phyloP scores from a whole-genome alignment of 2,113 vertebrate species.

The Hippocampus mohnikei region DNA sequence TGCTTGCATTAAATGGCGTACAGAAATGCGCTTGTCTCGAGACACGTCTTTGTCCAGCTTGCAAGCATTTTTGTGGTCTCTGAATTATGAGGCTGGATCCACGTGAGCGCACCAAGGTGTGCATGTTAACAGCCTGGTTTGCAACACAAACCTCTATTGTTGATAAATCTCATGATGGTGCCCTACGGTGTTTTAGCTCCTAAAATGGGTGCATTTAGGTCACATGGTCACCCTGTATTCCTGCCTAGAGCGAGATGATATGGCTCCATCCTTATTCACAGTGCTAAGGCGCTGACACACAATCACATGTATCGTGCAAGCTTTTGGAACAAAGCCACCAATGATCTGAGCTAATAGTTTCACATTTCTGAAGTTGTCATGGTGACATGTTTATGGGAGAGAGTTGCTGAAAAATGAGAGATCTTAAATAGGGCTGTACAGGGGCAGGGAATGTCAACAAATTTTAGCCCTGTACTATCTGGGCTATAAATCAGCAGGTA shows the following conservation, averaged over 20 bases:
- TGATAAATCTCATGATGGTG: not conserved
- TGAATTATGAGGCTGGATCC: conserved; percentile 34
- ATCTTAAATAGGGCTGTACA: conserved; percentile 19
- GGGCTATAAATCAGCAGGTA: conserved; percentile 51
- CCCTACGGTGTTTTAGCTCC: conserved; percentile 9
- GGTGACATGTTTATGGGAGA: conserved; percentile 3
- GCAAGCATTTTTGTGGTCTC: conserved; percentile 48
- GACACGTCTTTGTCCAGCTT: conserved; percentile 46
- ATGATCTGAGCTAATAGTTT: conserved; percentile 21
- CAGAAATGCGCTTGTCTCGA: conserved; percentile 44
- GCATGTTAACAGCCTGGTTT: conserved; percentile 30
- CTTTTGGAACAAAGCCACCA: conserved; percentile 28
- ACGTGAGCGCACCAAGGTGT: conserved; percentile 48
- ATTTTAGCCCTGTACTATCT: conserved; percentile 37
- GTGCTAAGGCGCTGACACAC: conserved; percentile 26
- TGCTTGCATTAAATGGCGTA: conserved; percentile 49
- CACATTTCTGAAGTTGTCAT: conserved; percentile 25
- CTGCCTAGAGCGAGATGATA: conserved; percentile 42
- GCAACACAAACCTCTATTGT: conserved; percentile 11
- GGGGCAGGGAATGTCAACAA: conserved; percentile 55
- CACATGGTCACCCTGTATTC: conserved; percentile 21
- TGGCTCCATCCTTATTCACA: conserved; percentile 41
- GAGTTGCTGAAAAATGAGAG: conserved; percentile 24
- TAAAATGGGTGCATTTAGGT: conserved; percentile 46
- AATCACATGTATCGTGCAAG: conserved; percentile 14